Evolutionary conservation across 2,113 vertebrate genomes (phyloP).

Genomic region (Prietella phreatophila): DNA sequence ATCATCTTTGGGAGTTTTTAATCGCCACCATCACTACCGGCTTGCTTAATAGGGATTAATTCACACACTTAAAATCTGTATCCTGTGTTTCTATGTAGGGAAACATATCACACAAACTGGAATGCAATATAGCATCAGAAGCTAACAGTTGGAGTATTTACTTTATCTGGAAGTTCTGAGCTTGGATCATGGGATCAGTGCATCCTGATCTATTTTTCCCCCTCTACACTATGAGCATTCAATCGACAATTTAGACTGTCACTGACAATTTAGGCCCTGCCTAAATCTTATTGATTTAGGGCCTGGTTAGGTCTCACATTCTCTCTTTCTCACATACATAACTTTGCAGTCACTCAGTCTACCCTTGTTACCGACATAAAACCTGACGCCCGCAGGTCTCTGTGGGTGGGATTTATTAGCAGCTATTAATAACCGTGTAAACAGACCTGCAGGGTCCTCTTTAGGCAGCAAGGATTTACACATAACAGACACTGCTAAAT

Average conservation of each 20-base stretch:
- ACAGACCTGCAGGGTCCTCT: neutral
- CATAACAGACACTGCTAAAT: neutral
- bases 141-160: neutral
- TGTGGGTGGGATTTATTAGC: conserved; percentile 16
- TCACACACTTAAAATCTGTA: no score
- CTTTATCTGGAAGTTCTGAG: neutral
- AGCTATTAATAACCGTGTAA: conserved; percentile 32
- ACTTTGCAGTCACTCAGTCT: neutral
- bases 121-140: neutral
- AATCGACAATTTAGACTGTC: neutral
- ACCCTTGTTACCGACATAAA: neutral
- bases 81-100: no score
- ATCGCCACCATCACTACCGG: no score
- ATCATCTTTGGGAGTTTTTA: no score
- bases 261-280: neutral
- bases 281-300: neutral
- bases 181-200: neutral
- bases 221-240: neutral
- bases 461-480: neutral
- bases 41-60: no score
- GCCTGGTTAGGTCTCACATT: neutral
- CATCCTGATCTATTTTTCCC: neutral
- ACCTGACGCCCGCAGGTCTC: neutral
- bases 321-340: neutral
- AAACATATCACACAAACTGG: no score